Evolutionary conservation across 2,113 vertebrate genomes (phyloP), one percentile per base, ranked within the genome.

Genomic region (Microtus montanus): DNA sequence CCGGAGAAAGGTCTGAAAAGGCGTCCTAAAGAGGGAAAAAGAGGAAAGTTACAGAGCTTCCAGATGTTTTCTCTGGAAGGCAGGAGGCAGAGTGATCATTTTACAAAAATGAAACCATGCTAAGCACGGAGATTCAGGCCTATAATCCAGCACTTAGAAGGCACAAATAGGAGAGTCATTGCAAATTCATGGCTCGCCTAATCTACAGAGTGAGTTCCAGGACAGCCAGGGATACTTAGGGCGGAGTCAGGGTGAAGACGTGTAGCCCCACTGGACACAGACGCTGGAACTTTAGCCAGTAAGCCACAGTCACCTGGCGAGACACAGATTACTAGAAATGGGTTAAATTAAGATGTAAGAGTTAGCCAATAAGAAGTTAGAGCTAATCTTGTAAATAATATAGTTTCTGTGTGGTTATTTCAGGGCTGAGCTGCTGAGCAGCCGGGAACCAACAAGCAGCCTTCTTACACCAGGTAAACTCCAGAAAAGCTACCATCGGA

Each of bases 41-140:
- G 2, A 84, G 54, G 73, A 85, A 90, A 41, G 95, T 2, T 3
- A 30, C 0, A 89, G 68, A 47, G 79, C 30, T 91, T 95, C n/a
- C 84, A 74, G n/a, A 64, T 2, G 82, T 58, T 66, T 41, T 88
- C 82, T 94, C 41, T 92, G 73, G 44, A 87, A 91, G 91, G 26
- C 63, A 73, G 58, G 44, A 96, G 85, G 78, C 64, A 92, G 10
- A 92, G 52, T 61, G 79, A n/a, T 28, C 49, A 49, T 92, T 89
- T 73, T 47, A 89, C n/a, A 78, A 91, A 88, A 91, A 75, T 82
- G 82, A 79, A 47, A 70, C 41, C 30, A 71, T 20, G 33, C 20
- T 47, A 13, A 49, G 19, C 30, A 35, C 0, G 1, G 84, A 70
- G 30, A 33, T 49, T 20, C 28, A 52, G 30, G 61, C 64, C 66